Conservation (phyloP, 2,888 invertebrate genomes). For the Tetranychus piercei region DNA sequence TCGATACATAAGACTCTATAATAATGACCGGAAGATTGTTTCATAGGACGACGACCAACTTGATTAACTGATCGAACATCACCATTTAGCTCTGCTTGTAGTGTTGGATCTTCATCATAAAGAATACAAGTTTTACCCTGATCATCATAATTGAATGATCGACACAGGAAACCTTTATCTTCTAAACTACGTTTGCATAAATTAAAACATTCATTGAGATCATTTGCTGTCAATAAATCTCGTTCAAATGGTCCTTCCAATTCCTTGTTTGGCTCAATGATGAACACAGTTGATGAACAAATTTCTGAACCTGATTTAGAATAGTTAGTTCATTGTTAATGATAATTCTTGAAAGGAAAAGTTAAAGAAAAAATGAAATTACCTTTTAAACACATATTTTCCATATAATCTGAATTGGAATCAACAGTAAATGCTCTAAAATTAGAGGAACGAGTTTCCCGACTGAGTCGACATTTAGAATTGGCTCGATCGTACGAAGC, state of each 20-base stretch:
- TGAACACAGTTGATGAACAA: constrained; percentile 27
- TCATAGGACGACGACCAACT: constrained; percentile 21
- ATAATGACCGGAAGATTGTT: constrained; percentile 26
- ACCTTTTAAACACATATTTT: constrained; percentile 77
- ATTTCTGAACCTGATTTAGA: constrained; percentile 15
- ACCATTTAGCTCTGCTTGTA: constrained; percentile 49
- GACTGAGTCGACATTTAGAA: constrained; percentile 57
- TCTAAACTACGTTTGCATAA: constrained; percentile 26
- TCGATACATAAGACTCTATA: constrained; percentile 27
- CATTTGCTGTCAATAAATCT: constrained; percentile 24
- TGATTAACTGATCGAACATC: neutral
- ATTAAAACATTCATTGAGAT: constrained; percentile 26
- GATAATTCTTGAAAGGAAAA: neutral
- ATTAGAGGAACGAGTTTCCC: constrained; percentile 65
- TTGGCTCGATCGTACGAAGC: constrained; percentile 60
- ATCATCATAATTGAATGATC: constrained; percentile 67
- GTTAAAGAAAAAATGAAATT: constrained; percentile 28
- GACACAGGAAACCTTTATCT: constrained; percentile 27
- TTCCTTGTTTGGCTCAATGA: constrained; percentile 27
- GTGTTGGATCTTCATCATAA: constrained; percentile 47
- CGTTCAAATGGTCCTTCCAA: constrained; percentile 27
- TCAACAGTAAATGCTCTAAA: constrained; percentile 66
- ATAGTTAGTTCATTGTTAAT: neutral
- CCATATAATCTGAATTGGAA: constrained; percentile 68
- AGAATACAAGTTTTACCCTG: constrained; percentile 68